Evolutionary conservation across 2,113 vertebrate genomes (phyloP).

Genomic region (Heteronetta atricapilla): DNA sequence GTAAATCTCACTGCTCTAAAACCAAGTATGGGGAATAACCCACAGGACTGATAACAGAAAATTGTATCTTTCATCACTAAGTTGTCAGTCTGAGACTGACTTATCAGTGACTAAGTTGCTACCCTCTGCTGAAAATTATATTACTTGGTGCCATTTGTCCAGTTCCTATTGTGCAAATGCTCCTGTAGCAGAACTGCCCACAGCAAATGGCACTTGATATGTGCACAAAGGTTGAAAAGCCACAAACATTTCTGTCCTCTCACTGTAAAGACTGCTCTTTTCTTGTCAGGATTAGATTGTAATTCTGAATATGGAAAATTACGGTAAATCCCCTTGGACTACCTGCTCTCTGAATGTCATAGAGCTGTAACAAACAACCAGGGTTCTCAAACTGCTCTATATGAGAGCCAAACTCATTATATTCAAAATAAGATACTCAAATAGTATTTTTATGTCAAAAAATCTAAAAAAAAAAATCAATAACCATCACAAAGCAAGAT

Average conservation of each 20-base stretch:
- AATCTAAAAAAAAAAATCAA: not conserved
- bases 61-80: not conserved
- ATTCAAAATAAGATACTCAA: not conserved
- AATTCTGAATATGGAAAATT: not conserved
- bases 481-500: not conserved
- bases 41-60: not conserved
- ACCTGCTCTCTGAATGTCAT: not conserved
- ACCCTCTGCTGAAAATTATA: accelerated
- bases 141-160: not conserved
- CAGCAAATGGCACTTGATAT: not conserved
- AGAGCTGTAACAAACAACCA: not conserved
- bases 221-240: not conserved
- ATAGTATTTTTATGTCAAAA: not conserved
- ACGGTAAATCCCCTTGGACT: not conserved
- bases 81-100: not conserved
- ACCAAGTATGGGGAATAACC: not conserved
- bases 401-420: not conserved
- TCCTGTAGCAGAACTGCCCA: not conserved
- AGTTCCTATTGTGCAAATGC: not conserved
- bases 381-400: not conserved
- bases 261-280: not conserved
- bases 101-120: not conserved
- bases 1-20: not conserved
- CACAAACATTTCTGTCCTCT: not conserved
- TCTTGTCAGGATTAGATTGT: not conserved